Evolutionary conservation across 2,113 vertebrate species (phyloP).

Genomic region (Chlorocebus sabaeus): DNA sequence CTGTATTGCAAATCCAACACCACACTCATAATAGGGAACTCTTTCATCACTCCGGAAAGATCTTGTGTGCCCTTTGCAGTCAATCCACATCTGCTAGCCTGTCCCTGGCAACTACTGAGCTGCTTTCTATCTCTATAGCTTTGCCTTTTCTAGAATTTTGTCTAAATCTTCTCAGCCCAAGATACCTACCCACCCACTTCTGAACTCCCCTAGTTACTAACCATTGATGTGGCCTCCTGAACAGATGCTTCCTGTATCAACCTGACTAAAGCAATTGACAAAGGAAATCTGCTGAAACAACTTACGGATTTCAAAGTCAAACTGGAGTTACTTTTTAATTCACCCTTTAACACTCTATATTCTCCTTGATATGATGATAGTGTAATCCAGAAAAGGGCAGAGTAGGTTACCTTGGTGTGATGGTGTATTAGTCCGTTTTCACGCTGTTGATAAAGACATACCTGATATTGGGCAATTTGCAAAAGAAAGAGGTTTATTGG

Average conservation of each 20-base stretch:
- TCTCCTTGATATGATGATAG: not conserved
- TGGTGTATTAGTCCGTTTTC: too few relatives aligned
- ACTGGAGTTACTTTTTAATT: not conserved
- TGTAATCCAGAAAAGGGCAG: not conserved
- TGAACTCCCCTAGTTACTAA: not conserved
- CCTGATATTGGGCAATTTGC: too few relatives aligned
- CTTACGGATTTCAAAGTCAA: not conserved
- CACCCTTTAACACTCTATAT: not conserved
- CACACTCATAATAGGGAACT: not conserved
- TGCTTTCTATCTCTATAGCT: not conserved
- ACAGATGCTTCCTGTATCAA: not conserved
- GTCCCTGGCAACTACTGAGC: not conserved
- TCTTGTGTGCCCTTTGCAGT: not conserved
- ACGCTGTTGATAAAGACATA: too few relatives aligned
- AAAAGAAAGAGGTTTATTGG: too few relatives aligned
- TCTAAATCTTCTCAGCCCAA: not conserved
- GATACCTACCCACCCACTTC: not conserved
- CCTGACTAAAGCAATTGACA: not conserved
- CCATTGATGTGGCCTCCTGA: rapidly evolving
- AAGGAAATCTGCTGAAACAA: not conserved
- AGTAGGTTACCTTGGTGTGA: not conserved
- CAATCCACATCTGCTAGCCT: not conserved
- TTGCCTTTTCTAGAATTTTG: not conserved
- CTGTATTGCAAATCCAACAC: not conserved
- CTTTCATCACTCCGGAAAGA: not conserved